Base-by-base conservation (phyloP, 2,888 invertebrate species). In the Lydus trimaculatus region DNA sequence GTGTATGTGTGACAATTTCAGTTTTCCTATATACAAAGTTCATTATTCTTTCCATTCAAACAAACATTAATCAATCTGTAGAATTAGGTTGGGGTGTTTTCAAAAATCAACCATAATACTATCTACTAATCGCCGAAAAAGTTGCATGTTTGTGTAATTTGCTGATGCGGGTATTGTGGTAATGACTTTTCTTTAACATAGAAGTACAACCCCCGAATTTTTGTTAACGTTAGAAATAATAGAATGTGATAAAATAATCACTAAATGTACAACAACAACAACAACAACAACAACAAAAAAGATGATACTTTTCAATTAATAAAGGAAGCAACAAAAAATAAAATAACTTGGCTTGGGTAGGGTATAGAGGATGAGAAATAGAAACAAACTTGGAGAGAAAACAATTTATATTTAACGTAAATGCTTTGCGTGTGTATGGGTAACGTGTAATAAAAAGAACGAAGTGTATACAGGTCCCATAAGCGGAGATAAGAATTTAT, bases 41-140 rank as follows among this genome's bases (percentile, higher is more conserved):
- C 80, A 79, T 80, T 80, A 80, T 79, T 81, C 80, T 80, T 79
- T 78, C 75, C 76, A 74, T 73, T 73, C 28, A 56, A 36, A 70
- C 63, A 72, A 74, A 78, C 80, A 80, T 80, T 79, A 80, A 81
- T 80, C 80, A 81, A 81, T 80, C 79, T 69, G 72, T 68, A 71
- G 66, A 0, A 48, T 3, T 11, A 20, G 23, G 11, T 20, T 23
- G 52, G 23, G 63, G 66, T 66, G 70, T 70, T 69, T 72, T 72
- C 72, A 71, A 66, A 72, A 73, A 75, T 73, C 75, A 70, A 70
- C 71, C 70, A n/a, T n/a, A n/a, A n/a, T n/a, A n/a, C n/a, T n/a
- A n/a, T n/a, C n/a, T n/a, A n/a, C 13, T 23, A 67, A 72, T 70
- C 71, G 72, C 58, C 68, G 61, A 72, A 65, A 74, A 74, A 74